phyloP scores from a whole-genome alignment of 2,888 invertebrate species.

The Gymnoscelis rufifasciata region DNA sequence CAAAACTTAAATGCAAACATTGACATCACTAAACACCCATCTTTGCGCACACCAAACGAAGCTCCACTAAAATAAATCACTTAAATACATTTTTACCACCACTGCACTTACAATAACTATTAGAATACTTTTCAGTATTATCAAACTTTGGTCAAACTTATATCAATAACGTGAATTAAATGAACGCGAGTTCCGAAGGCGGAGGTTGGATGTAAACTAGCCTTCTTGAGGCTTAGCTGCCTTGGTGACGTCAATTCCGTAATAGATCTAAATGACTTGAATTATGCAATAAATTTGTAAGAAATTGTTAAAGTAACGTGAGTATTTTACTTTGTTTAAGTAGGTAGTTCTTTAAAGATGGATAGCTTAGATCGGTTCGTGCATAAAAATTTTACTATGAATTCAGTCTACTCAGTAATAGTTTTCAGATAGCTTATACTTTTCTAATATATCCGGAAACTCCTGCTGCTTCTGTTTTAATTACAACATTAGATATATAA shows the following conservation, averaged over 20 bases:
- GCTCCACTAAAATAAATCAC: not conserved
- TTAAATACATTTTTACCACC: too few relatives aligned
- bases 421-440: too few relatives aligned
- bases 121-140: too few relatives aligned
- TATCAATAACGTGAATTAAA: not conserved
- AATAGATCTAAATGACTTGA: constrained; percentile 6
- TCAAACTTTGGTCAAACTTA: too few relatives aligned
- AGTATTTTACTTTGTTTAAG: not conserved
- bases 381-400: too few relatives aligned
- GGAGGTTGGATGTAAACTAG: constrained; percentile 31
- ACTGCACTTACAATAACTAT: too few relatives aligned
- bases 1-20: constrained; percentile 3
- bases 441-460: too few relatives aligned
- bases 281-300: constrained; percentile 8
- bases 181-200: constrained; percentile 15
- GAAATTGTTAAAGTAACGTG: not conserved
- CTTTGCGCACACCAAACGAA: constrained; percentile 8
- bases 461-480: too few relatives aligned
- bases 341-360: constrained; percentile 1
- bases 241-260: constrained; percentile 30
- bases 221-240: constrained; percentile 35
- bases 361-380: too few relatives aligned
- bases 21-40: constrained; percentile 19
- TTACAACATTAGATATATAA: too few relatives aligned
- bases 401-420: too few relatives aligned